Conservation (phyloP, 2,888 invertebrate genomes). For the Parnassius smintheus region DNA sequence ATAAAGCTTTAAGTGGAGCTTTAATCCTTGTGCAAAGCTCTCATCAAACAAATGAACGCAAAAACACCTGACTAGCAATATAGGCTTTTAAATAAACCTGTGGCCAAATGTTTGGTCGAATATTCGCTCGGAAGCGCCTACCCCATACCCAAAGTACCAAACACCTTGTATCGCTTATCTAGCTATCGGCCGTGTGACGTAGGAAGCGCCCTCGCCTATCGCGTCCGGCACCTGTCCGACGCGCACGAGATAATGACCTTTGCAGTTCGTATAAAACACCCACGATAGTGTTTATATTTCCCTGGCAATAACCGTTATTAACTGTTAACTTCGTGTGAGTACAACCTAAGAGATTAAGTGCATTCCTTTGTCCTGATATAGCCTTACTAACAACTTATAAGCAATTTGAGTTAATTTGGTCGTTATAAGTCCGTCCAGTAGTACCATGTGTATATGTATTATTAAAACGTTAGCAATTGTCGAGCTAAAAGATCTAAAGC, state of each 20-base stretch:
- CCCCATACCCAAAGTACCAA: conserved; percentile 2
- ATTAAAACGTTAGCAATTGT: too few relatives aligned
- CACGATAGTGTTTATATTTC: conserved; percentile 19
- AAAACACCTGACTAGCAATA: too few relatives aligned
- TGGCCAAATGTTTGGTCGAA: neutral
- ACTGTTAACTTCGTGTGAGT: conserved; percentile 19
- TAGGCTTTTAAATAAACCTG: too few relatives aligned
- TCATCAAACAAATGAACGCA: too few relatives aligned
- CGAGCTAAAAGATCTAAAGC: too few relatives aligned
- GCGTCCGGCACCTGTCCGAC: conserved; percentile 31
- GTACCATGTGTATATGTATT: too few relatives aligned
- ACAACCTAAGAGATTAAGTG: conserved; percentile 23
- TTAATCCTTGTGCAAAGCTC: too few relatives aligned
- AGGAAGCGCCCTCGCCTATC: conserved; percentile 30
- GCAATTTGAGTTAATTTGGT: conserved; percentile 11
- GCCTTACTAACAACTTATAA: conserved; percentile 7
- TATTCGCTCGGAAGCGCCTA: conserved; percentile 11
- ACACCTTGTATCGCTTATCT: conserved; percentile 32
- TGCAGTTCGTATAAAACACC: conserved; percentile 15
- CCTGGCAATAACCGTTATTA: conserved; percentile 22
- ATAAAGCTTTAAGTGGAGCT: too few relatives aligned
- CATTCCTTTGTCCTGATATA: conserved; percentile 23
- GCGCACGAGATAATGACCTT: conserved; percentile 23
- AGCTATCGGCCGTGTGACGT: conserved; percentile 29
- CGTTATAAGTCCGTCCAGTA: neutral